Evolutionary conservation across 2,888 invertebrate species (phyloP).

Genomic region (Kuschelorhynchus macadamiae): DNA sequence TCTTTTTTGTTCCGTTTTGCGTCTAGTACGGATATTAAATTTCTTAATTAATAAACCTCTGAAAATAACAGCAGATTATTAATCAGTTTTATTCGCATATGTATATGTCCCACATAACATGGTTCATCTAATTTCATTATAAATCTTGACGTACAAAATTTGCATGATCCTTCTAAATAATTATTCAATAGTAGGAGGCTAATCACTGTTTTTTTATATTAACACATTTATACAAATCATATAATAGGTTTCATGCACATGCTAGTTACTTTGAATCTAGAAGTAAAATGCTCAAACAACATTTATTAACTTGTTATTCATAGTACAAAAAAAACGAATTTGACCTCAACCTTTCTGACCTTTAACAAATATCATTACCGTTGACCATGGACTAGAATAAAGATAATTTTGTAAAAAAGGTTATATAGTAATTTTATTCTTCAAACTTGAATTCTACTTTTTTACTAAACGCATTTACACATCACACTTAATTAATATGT

Average conservation of each 20-base stretch:
- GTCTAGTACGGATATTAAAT: too few relatives aligned
- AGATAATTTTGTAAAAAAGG: conserved; percentile 20
- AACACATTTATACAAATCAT: neutral
- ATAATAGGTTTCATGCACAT: too few relatives aligned
- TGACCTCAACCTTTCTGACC: conserved; percentile 20
- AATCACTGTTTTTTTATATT: neutral
- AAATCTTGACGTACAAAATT: neutral
- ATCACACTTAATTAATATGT: too few relatives aligned
- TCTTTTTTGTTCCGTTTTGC: too few relatives aligned
- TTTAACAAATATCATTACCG: neutral
- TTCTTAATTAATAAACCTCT: too few relatives aligned
- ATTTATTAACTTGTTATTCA: neutral
- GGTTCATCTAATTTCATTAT: too few relatives aligned
- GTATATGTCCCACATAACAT: too few relatives aligned
- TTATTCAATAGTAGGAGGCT: neutral
- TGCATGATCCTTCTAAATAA: neutral
- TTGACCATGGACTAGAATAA: conserved; percentile 23
- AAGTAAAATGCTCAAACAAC: neutral
- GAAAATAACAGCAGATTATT: too few relatives aligned
- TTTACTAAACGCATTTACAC: too few relatives aligned
- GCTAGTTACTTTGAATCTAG: too few relatives aligned
- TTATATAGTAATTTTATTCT: conserved; percentile 10
- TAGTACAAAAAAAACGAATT: neutral
- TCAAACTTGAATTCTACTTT: conserved; percentile 14
- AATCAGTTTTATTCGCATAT: too few relatives aligned